Percentiles rank a stretch among this genome's conserved stretches.
Conservation (phyloP, 2,888 invertebrate genomes). For the Tenthredo scrophulariae region DNA sequence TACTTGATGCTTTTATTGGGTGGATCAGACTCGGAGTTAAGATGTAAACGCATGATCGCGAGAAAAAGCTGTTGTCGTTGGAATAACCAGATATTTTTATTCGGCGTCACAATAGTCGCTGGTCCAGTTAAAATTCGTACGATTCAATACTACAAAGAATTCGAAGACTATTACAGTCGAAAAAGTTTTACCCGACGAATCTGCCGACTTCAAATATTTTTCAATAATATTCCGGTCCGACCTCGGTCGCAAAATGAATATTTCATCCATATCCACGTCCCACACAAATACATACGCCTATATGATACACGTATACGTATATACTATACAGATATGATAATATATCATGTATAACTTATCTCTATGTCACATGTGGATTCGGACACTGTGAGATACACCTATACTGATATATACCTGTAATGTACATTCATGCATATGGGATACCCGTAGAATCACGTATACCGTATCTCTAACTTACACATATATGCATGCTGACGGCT, state of each 20-base stretch:
- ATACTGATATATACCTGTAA: background rate
- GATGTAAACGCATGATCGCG: background rate
- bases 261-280: conserved; percentile 22
- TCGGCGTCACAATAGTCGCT: background rate
- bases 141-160: background rate
- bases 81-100: conserved; percentile 9
- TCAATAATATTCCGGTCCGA: background rate
- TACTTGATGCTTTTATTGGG: background rate
- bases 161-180: background rate
- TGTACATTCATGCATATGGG: background rate
- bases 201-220: background rate
- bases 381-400: background rate
- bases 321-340: background rate
- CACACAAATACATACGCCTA: background rate
- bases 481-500: background rate
- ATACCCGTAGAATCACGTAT: background rate
- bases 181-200: background rate
- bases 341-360: background rate
- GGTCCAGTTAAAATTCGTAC: too few species aligned
- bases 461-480: background rate
- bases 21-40: background rate
- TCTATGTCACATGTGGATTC: background rate
- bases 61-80: background rate
- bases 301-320: background rate
- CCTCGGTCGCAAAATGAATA: conserved; percentile 17